Percentiles rank a stretch among this genome's conserved stretches.
phyloP scores from a whole-genome alignment of 2,888 invertebrate species.

The Acrobasis consociella region DNA sequence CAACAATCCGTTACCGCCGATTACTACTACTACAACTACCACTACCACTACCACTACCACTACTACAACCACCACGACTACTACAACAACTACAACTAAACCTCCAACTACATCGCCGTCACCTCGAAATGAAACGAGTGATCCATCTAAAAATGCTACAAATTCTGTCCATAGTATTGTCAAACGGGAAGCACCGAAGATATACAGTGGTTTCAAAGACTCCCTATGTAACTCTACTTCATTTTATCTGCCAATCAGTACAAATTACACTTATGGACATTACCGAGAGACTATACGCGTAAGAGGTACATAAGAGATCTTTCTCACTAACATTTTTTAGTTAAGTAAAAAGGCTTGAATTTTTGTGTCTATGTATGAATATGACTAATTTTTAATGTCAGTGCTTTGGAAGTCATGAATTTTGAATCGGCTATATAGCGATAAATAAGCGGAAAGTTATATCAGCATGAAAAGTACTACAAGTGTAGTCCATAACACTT shows the following conservation, averaged over 20 bases:
- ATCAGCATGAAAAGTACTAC: too few species aligned
- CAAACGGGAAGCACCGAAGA: conserved; percentile 45
- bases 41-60: conserved; percentile 72
- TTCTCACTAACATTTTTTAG: too few species aligned
- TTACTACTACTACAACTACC: conserved; percentile 75
- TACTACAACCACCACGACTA: conserved; percentile 67
- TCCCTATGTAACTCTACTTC: conserved; percentile 70
- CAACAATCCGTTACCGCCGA: conserved; percentile 83
- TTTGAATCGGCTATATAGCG: too few species aligned
- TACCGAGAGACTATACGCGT: conserved; percentile 85
- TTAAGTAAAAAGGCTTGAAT: too few species aligned
- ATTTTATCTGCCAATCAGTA: conserved; percentile 80
- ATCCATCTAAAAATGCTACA: conserved; percentile 34
- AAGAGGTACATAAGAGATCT: conserved; percentile 84
- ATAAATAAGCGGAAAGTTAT: too few species aligned
- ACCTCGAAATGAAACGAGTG: conserved; percentile 40
- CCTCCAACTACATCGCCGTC: conserved; percentile 44
- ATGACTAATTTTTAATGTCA: too few species aligned
- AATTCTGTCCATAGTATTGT: conserved; percentile 42
- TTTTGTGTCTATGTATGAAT: too few species aligned
- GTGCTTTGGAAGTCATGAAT: too few species aligned
- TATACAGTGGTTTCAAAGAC: conserved; percentile 33
- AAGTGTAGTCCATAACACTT: too few species aligned
- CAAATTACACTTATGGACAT: conserved; percentile 88
- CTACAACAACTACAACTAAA: conserved; percentile 55